Base-by-base conservation (phyloP, 2,888 invertebrate genomes). In the Vannuccia rotundouncinata region DNA sequence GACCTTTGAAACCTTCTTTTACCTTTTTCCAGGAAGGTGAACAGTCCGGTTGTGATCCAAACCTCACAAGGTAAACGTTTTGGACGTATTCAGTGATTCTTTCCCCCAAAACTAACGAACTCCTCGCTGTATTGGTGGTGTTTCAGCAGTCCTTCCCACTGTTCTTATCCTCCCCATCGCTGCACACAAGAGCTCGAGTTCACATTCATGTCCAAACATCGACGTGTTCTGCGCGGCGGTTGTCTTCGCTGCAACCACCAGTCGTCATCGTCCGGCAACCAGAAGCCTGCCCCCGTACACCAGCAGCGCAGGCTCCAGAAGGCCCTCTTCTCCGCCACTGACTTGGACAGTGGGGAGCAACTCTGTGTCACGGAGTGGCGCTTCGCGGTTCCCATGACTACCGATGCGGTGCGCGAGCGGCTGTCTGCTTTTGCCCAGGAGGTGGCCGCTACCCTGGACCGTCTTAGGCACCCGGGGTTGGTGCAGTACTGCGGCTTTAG, bases 331-430 rank as follows among this genome's bases (percentile, higher is more conserved):
- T 2, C 25, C 17, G 66, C 10, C 13, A 13, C 25, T 2, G 66
- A 66, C 25, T 66, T 66, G 22, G 17, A 66, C 17, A 66, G 66
- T 27, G 66, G 66, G 10, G 66, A 5, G 5, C 66, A 5, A 13
- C 66, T 66, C 66, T 13, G 10, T 66, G 17, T 66, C 66, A 66
- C 66, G 13, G 66, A 66, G 22, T 66, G 66, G 66, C 66, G 66
- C 10, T 66, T 66, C 66, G 2, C 66, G 2, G 66, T 66, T 66
- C 22, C 66, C 66, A 66, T 66, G 66, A 22, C 66, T 5, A 22
- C 17, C 2, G 66, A 66, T 17, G 66, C 66, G 22, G 66, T 66
- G 10, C 22, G 5, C 22, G 2, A 22, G 66, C 22, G 2, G 66
- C 22, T 66, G 66, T 5, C 22, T 5, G 25, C 10, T 17, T n/a